phyloP scores from a whole-genome alignment of 2,797 vertebrate genomes.

The Hafferia zeledoni region DNA sequence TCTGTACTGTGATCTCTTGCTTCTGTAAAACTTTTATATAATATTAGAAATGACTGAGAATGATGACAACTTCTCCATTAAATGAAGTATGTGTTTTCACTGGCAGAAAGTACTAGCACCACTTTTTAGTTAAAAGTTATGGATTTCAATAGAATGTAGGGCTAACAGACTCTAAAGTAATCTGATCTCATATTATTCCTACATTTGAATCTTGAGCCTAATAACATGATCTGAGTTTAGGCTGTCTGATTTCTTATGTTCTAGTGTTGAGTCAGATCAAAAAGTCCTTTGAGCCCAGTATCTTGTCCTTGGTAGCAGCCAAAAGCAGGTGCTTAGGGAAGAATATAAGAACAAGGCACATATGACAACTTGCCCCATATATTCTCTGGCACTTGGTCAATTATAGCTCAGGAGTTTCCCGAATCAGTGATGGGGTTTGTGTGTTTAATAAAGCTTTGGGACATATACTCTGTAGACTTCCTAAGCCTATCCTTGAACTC shows the following conservation, averaged over 20 bases:
- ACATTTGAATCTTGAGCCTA: background rate
- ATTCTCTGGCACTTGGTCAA: background rate
- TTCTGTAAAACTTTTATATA: background rate
- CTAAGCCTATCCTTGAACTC: background rate
- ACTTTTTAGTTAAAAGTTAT: background rate
- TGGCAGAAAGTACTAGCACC: background rate
- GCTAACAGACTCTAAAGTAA: background rate
- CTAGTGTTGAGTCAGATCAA: background rate
- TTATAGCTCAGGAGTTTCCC: background rate
- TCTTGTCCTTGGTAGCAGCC: background rate
- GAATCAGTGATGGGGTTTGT: background rate
- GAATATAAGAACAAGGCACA: background rate
- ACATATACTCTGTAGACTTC: background rate
- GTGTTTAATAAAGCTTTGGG: background rate
- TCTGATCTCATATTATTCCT: background rate
- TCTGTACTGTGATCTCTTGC: background rate
- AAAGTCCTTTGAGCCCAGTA: background rate
- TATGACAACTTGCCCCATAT: background rate
- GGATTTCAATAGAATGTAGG: background rate
- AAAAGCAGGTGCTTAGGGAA: background rate
- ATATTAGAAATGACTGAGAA: background rate
- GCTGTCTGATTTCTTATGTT: background rate
- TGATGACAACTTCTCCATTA: background rate
- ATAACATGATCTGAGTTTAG: background rate
- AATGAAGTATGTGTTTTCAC: background rate